A percentile compares a stretch with the other conserved stretches of the same genome.
Conservation (phyloP, 2,113 vertebrate species). For the Mus spicilegus region DNA sequence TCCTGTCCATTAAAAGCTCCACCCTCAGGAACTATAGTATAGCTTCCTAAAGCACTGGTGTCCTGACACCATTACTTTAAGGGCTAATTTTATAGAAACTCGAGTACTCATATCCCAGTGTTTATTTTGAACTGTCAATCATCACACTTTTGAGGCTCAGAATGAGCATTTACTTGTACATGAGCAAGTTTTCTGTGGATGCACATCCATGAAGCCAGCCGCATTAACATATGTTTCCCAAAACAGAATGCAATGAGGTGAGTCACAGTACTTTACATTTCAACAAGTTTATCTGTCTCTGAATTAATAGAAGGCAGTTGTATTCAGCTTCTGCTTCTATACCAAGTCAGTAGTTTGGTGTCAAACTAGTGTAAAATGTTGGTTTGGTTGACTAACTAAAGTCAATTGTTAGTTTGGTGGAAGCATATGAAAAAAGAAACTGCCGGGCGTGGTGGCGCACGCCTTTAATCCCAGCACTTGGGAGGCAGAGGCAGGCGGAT, state of each 20-base stretch:
- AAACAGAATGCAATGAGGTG: neutral
- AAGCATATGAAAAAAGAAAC: neutral
- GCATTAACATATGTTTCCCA: neutral
- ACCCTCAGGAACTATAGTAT: neutral
- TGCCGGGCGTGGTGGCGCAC: too few species aligned
- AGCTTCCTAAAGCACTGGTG: neutral
- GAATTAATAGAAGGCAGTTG: neutral
- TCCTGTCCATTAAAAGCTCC: neutral
- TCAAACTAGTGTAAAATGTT: neutral
- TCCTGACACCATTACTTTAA: neutral
- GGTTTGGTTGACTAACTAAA: neutral
- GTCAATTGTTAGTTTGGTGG: neutral
- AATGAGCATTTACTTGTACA: neutral
- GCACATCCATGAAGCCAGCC: neutral
- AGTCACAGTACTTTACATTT: slow-evolving; percentile 14
- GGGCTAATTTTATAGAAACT: neutral
- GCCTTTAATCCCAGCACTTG: too few species aligned
- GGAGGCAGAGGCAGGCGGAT: too few species aligned
- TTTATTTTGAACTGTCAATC: neutral
- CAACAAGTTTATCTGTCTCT: neutral
- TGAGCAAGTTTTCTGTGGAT: neutral
- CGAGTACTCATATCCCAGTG: neutral
- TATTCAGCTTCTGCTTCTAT: neutral
- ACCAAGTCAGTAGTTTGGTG: neutral
- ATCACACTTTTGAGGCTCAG: neutral